These are phyloP conservation scores for Chrysolophus pictus DNA, from an alignment of 2,797 vertebrate genomes.

Conservation along the genomic window DNA sequence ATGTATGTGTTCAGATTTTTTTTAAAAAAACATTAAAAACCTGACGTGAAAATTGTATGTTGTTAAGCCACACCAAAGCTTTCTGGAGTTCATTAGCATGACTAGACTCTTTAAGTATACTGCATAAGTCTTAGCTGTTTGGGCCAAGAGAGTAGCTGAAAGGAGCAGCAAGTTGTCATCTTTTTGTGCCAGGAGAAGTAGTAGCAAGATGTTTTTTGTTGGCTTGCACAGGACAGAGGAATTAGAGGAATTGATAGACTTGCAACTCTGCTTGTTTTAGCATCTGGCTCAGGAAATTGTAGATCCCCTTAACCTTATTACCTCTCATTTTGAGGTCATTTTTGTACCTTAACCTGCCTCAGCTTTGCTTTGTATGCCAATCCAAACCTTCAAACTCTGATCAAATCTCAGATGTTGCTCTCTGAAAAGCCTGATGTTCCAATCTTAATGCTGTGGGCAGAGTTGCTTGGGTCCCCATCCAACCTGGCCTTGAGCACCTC, in stretches of 20 bases:
- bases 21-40: neutral
- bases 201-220: neutral
- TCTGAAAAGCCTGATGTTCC: neutral
- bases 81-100: neutral
- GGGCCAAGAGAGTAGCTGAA: neutral
- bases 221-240: neutral
- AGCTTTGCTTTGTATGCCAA: neutral
- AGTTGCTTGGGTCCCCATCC: neutral
- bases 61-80: neutral
- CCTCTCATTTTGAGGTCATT: neutral
- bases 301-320: neutral
- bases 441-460: neutral
- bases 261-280: neutral
- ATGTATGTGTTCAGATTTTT: neutral
- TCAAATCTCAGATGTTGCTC: neutral
- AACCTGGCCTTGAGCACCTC: neutral
- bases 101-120: neutral
- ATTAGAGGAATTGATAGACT: neutral
- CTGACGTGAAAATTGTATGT: neutral
- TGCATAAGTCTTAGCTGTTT: neutral
- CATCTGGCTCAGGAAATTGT: rapidly evolving
- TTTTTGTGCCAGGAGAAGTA: neutral
- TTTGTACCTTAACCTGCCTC: neutral
- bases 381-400: neutral
- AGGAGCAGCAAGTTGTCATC: neutral